Evolutionary conservation across 2,888 invertebrate genomes (phyloP).

Genomic region (Hecatera dysodea): DNA sequence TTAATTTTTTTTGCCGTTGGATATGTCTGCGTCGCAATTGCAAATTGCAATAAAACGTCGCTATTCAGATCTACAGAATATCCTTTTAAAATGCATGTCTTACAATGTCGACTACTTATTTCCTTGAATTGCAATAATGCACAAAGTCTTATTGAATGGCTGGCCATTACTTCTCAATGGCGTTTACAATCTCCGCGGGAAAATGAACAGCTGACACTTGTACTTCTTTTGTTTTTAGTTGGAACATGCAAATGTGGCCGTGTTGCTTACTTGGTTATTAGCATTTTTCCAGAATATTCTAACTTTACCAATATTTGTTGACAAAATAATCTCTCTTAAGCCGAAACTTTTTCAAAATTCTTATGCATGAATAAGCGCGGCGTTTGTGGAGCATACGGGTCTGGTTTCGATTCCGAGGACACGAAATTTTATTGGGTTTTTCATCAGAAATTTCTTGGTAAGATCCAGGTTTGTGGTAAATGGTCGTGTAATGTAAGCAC

Average conservation of each 20-base stretch:
- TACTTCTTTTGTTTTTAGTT: conserved; percentile 41
- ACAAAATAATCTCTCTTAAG: background rate
- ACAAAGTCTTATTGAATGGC: conserved; percentile 45
- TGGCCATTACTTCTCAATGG: conserved; percentile 48
- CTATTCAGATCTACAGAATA: background rate
- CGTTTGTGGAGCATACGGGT: background rate
- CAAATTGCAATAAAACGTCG: background rate
- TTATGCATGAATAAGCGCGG: background rate
- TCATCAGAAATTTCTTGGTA: background rate
- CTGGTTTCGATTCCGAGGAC: background rate
- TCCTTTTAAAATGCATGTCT: conserved; percentile 3
- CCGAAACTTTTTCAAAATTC: background rate
- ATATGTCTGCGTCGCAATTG: too few species aligned
- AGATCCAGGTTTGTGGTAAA: background rate
- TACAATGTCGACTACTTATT: conserved; percentile 36
- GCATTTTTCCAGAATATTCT: conserved; percentile 3
- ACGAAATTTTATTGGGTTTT: background rate
- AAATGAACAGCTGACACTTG: conserved; percentile 64
- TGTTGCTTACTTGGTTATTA: conserved; percentile 5
- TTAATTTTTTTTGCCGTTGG: too few species aligned
- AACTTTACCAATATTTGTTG: background rate
- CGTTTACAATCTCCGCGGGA: conserved; percentile 56
- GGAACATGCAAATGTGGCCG: conserved; percentile 59
- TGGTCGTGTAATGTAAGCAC: background rate
- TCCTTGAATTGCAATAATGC: conserved; percentile 30